A percentile compares a stretch with the other conserved stretches of the same genome.
phyloP scores from a whole-genome alignment of 1,140 invertebrate species.

The Drosophila ohnishii region DNA sequence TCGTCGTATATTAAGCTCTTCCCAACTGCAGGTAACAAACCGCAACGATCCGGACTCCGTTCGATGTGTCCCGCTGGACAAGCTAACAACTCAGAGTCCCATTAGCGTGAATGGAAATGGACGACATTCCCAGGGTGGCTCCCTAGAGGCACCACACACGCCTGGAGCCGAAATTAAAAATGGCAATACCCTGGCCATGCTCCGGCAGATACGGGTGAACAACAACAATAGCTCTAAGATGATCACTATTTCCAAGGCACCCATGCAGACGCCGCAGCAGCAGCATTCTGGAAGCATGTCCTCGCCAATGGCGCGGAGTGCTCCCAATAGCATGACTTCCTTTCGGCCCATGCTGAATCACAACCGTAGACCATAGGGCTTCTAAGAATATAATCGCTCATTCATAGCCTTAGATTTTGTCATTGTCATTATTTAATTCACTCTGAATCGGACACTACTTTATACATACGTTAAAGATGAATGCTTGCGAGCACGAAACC shows the following conservation, averaged over 20 bases:
- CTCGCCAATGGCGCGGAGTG: slow-evolving; percentile 4
- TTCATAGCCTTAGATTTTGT: slow-evolving; percentile 4
- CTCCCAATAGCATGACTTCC: slow-evolving; percentile 3
- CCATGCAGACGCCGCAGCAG: slow-evolving; percentile 1
- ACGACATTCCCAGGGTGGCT: not conserved
- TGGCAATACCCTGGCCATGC: slow-evolving; percentile 5
- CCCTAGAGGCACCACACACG: not conserved
- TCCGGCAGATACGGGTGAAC: slow-evolving; percentile 46
- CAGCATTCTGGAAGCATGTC: slow-evolving; percentile 2
- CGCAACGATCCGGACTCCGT: slow-evolving; percentile 30
- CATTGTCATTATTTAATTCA: slow-evolving; percentile 33
- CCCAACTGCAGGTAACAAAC: slow-evolving; percentile 25
- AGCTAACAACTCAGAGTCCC: slow-evolving; percentile 32
- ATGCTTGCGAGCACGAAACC: slow-evolving; percentile 6
- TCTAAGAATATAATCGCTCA: not conserved
- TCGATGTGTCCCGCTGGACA: slow-evolving; percentile 62
- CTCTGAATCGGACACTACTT: not conserved
- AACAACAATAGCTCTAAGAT: slow-evolving; percentile 40
- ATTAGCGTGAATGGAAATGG: not conserved
- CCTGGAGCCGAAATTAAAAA: slow-evolving; percentile 26
- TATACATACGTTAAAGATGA: slow-evolving; percentile 10
- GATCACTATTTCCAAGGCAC: slow-evolving; percentile 24
- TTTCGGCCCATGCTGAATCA: slow-evolving; percentile 4
- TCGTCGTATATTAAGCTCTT: slow-evolving; percentile 24
- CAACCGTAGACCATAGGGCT: slow-evolving; percentile 12